Base-by-base conservation (phyloP, 2,888 invertebrate genomes). In the Notodonta ziczac region DNA sequence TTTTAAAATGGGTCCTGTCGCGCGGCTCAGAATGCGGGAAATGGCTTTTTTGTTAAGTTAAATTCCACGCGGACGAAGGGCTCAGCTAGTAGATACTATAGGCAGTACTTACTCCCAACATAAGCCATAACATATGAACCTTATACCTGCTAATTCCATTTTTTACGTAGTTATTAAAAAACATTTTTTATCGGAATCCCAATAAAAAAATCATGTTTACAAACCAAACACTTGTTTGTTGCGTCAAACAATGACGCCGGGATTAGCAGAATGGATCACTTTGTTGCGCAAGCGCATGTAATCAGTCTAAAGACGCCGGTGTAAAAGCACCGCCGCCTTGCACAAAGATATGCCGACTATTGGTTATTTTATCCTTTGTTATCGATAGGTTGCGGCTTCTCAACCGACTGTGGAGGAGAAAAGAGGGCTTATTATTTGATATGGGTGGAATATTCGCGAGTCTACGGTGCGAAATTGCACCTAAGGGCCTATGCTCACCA, bases 231-330 rank as follows among this genome's bases (percentile, higher is more conserved):
- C 76, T 82, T 82, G 77, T 81, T 85, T 80, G 73, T 79, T 66
- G 24, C 35, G 57, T 35, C 67, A 77, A 72, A 89, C 85, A 87
- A 85, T 80, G 70, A 73, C 59, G 64, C 61, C 61, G 24, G 83
- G 85, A 87, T 84, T 86, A 86, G 68, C 76, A 76, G 75, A 78
- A 77, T 78, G 68, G 65, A 62, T 60, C 61, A 61, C 74, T 77
- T 83, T 79, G 83, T 86, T 87, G 83, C 83, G 82, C 83, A 87
- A 85, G 69, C 83, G 80, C 78, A 67, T 46, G 59, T 81, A 78
- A 81, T 81, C 78, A 70, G 70, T 54, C 67, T 67, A 81, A 82
- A 81, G 72, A 66, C 57, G 70, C 81, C 82, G 82, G 54, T 50
- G 57, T 53, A 69, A 77, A 70, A 66, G 65, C 53, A 60, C 62